Percentiles rank a stretch among this genome's conserved stretches.
Conservation (phyloP, 2,113 vertebrate genomes). For the Pimephales promelas region DNA sequence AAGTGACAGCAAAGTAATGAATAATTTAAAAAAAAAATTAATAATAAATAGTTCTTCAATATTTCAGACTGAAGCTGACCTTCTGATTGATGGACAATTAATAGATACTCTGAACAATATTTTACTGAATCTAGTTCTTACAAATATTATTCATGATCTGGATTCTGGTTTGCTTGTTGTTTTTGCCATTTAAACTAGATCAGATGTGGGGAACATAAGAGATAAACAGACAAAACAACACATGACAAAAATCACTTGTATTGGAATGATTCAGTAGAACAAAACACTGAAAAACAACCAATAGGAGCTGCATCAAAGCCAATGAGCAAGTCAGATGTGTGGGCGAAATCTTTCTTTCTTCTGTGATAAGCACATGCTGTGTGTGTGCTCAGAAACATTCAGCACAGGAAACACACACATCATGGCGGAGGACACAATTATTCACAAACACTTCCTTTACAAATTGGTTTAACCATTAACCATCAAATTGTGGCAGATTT, state of each 20-base stretch:
- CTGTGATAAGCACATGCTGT: slow-evolving; percentile 17
- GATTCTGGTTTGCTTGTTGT: not conserved
- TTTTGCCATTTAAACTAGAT: not conserved
- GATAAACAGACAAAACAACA: slow-evolving; percentile 22
- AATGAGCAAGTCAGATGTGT: slow-evolving; percentile 18
- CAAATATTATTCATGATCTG: not conserved
- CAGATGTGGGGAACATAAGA: not conserved
- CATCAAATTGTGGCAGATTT: not conserved
- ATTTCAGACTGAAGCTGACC: not conserved
- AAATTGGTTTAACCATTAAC: not conserved
- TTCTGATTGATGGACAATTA: not conserved
- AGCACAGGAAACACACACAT: not conserved
- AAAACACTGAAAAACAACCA: not conserved
- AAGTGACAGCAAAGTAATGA: too few relatives aligned
- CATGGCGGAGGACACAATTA: not conserved
- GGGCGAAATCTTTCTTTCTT: slow-evolving; percentile 26
- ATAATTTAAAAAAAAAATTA: too few relatives aligned
- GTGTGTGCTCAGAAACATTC: not conserved
- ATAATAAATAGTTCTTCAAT: too few relatives aligned
- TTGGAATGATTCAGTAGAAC: slow-evolving; percentile 14
- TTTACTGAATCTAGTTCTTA: not conserved
- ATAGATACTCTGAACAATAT: not conserved
- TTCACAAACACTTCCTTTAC: not conserved
- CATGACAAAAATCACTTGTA: not conserved
- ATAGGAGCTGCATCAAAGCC: slow-evolving; percentile 15